Evolutionary conservation across 2,113 vertebrate genomes (phyloP).

Genomic region (Eudyptes chrysolophus): DNA sequence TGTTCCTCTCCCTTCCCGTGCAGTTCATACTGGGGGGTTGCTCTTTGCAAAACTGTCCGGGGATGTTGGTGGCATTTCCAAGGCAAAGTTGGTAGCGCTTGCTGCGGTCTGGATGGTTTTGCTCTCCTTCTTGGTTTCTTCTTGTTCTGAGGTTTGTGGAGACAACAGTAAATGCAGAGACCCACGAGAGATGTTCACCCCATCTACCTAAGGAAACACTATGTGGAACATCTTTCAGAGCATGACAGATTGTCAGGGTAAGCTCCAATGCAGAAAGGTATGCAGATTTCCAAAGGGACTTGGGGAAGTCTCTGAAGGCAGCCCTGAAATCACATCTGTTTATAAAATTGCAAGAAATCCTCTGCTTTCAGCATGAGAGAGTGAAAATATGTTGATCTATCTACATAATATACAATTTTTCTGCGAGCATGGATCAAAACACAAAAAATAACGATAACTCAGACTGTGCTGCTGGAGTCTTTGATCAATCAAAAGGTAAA

Average conservation of each 20-base stretch:
- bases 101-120: accelerated
- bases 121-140: not conserved
- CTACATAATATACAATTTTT: not conserved
- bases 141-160: not conserved
- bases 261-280: not conserved
- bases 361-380: not conserved
- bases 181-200: accelerated
- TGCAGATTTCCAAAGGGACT: not conserved
- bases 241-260: not conserved
- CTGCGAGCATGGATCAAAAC: not conserved
- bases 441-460: not conserved
- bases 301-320: not conserved
- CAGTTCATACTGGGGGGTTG: not conserved
- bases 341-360: not conserved
- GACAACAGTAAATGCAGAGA: not conserved
- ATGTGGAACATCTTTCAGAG: accelerated
- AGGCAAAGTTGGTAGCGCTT: not conserved
- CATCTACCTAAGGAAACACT: not conserved
- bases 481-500: not conserved
- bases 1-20: not conserved
- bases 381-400: not conserved
- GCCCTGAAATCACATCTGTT: not conserved
- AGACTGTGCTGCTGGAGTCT: not conserved
- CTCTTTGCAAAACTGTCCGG: accelerated
- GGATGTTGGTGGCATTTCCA: not conserved